Base-by-base conservation (phyloP, 2,888 invertebrate species). In the Diogma glabrata region DNA sequence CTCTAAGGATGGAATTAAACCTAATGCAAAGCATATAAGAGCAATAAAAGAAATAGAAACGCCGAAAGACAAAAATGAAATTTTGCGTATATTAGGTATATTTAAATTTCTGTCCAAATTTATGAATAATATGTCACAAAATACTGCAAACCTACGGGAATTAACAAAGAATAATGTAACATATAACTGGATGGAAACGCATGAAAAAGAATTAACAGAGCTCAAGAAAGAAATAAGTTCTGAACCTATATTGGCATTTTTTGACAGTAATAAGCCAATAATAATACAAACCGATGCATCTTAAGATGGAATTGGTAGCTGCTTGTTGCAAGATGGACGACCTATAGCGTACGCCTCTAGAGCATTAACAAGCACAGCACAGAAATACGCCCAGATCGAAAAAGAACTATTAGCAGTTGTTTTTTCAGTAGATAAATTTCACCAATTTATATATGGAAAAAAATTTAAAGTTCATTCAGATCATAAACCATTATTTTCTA, bases 361-460 rank as follows among this genome's bases (percentile, higher is more conserved):
- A n/a, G n/a, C 52, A 22, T 50, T 60, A 36, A 60, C 60, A 23
- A 57, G 57, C 24, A 56, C 55, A 20, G 58, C 62, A 53, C 40
- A 19, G 49, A 17, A 45, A 55, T 57, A 57, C 24, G 45, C 51
- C 7, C 52, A 55, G 43, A 49, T 47, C 19, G 53, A 55, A 49
- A 54, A 55, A 50, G 51, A 54, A 33, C 24, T 55, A n/a, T 26
- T 55, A 12, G 52, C 52, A 6, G 46, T 54, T 2, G 47, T 47
- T 1, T 54, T 50, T 50, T 45, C 47, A 5, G 26, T 33, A n/a
- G 47, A 52, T 28, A 49, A 46, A 38, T 57, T 38, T 14, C 38
- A 38, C 10, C 38, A 8, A 10, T 38, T 53, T 52, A 47, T 59
- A 7, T 58, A 56, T 54, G 60, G 58, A 3, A 24, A 51, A 9